Base-by-base conservation (phyloP, 2,888 invertebrate genomes). In the Antheraea yamamai region DNA sequence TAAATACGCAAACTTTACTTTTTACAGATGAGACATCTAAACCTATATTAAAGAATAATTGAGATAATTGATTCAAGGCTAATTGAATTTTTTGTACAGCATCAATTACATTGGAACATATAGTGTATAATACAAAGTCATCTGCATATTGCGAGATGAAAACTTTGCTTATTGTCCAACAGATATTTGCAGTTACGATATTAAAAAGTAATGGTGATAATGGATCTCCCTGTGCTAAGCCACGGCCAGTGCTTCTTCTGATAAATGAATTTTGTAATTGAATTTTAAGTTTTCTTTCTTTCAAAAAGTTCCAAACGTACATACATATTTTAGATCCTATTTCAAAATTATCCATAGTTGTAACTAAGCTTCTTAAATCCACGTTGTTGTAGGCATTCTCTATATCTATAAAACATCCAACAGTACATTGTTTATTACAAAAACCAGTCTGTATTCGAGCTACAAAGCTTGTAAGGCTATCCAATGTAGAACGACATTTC, bases 191-290 rank as follows among this genome's bases (percentile, higher is more conserved):
- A 2, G 83, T 85, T 1, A 76, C 81, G 6, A 80, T 73, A 75
- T 86, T 84, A 78, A 87, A 87, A 4, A 86, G 68, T 0, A 85
- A 20, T 0, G 86, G 85, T 0, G 85, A 85, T 0, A 84, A 35
- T 0, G 84, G 84, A 52, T 85, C 84, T 1, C 83, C 83, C 72
- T 84, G 85, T 0, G 83, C 83, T 26, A 83, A 16, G 0, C 84
- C 85, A 1, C 16, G 73, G 26, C 77, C 61, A 14, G 82, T 80
- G 64, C 39, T 39, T 73, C 81, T 77, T 16, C 47, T 30, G 1
- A 77, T 1, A 35, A 23, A 10, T 4, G 2, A 20, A 2, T 77
- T 55, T 4, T 76, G 73, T 20, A 51, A 2, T 20, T 39, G 16
- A 26, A 83, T 79, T 30, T 64, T 75, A 10, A 84, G 74, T 7